Evolutionary conservation across 2,113 vertebrate species (phyloP).

Genomic region (Stegastes partitus): DNA sequence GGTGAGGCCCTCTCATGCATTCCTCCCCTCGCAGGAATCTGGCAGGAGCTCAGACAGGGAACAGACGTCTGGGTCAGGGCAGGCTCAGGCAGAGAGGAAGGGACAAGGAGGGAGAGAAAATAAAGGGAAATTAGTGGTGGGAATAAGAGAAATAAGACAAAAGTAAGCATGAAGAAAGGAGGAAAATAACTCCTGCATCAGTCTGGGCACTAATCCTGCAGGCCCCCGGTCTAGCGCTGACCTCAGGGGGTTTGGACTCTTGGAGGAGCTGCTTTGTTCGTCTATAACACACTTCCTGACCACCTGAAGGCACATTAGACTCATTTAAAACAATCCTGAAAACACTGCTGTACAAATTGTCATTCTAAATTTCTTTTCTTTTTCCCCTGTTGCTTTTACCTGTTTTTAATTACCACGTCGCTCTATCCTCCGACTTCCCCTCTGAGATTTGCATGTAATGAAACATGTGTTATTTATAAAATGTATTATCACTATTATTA

Average conservation of each 20-base stretch:
- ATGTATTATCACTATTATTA: constrained; percentile 51
- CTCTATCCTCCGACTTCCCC: constrained; percentile 29
- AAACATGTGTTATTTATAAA: constrained; percentile 70
- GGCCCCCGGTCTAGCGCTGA: constrained; percentile 20
- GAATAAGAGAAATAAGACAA: constrained; percentile 27
- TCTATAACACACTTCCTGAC: constrained; percentile 6
- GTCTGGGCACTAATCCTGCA: not conserved
- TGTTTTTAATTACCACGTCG: constrained; percentile 54
- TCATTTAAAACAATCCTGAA: constrained; percentile 4
- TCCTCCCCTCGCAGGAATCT: constrained; percentile 79
- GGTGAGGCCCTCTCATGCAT: constrained; percentile 69
- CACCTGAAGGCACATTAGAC: constrained; percentile 12
- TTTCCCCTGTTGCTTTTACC: constrained; percentile 39
- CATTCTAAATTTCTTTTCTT: constrained; percentile 1
- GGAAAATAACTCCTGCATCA: constrained; percentile 9
- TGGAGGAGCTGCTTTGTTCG: constrained; percentile 21
- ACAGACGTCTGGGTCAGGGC: constrained; percentile 78
- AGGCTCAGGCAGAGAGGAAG: constrained; percentile 49
- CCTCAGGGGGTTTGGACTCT: constrained; percentile 10
- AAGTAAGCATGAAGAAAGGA: constrained; percentile 13
- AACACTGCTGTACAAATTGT: not conserved
- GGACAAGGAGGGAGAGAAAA: not conserved
- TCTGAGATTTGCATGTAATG: constrained; percentile 55
- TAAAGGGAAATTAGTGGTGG: constrained; percentile 2
- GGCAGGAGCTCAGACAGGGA: constrained; percentile 74